Conservation (phyloP, 2,113 vertebrate species). For the Hippocampus guttulatus region DNA sequence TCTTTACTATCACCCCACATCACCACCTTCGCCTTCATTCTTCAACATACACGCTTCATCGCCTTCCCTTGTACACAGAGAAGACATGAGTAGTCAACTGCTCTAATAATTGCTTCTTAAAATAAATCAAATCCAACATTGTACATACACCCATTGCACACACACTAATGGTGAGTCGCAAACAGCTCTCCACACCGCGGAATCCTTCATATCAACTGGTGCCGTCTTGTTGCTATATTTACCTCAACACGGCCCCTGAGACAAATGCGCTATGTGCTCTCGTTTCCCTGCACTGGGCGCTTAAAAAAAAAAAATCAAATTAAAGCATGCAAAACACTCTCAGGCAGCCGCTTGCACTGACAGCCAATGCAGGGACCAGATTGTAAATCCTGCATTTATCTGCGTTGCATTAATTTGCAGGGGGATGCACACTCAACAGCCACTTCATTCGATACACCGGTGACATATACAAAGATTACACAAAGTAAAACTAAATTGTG, state of each 20-base stretch:
- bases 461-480: not conserved
- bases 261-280: conserved; percentile 62
- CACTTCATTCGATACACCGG: not conserved
- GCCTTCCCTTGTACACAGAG: conserved; percentile 3
- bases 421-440: conserved; percentile 12
- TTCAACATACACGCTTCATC: not conserved
- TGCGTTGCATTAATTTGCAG: conserved; percentile 39
- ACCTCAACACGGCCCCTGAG: conserved; percentile 59
- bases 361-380: conserved; percentile 27
- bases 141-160: conserved; percentile 12
- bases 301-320: conserved; percentile 53
- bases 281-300: conserved; percentile 57
- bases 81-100: conserved; percentile 19
- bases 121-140: conserved; percentile 36
- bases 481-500: not conserved
- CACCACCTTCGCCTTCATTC: conserved; percentile 11
- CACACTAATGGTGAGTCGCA: conserved; percentile 57
- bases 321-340: conserved; percentile 58
- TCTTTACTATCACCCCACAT: conserved; percentile 4
- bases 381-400: conserved; percentile 29
- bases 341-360: conserved; percentile 37
- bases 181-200: conserved; percentile 55
- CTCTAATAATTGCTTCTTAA: conserved; percentile 29
- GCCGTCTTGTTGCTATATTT: conserved; percentile 73
- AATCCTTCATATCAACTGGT: conserved; percentile 71